Evolutionary conservation across 2,888 invertebrate species (phyloP).

Genomic region (Drosophila rubida): DNA sequence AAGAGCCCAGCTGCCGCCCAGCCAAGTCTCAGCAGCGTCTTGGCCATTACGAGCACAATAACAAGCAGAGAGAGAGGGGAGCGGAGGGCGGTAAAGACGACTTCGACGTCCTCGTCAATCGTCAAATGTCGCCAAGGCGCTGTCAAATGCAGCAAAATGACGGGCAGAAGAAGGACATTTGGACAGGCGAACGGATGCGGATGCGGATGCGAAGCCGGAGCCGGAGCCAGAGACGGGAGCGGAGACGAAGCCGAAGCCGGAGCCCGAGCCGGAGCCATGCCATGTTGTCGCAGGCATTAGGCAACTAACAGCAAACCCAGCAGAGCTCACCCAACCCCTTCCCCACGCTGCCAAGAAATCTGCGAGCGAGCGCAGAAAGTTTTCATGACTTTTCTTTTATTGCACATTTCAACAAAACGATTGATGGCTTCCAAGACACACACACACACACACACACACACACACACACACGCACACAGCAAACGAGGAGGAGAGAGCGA

Average conservation of each 20-base stretch:
- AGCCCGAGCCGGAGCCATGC: conserved; percentile 42
- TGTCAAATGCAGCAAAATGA: conserved; percentile 77
- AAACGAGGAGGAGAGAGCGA: conserved; percentile 5
- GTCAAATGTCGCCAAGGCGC: conserved; percentile 80
- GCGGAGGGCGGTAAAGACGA: conserved; percentile 22
- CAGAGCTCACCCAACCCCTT: conserved; percentile 19
- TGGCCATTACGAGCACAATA: conserved; percentile 68
- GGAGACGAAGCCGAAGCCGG: too few species aligned
- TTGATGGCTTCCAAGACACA: conserved; percentile 83
- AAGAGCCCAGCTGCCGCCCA: neutral
- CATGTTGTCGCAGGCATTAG: conserved; percentile 80
- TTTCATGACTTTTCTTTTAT: conserved; percentile 83
- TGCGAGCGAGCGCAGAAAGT: conserved; percentile 79
- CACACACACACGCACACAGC: conserved; percentile 55
- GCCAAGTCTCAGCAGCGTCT: conserved; percentile 49
- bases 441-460: conserved; percentile 52
- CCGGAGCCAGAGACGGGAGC: conserved; percentile 20
- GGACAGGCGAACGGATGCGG: conserved; percentile 45
- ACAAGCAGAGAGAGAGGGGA: conserved; percentile 31
- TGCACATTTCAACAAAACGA: conserved; percentile 84
- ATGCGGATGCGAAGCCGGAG: conserved; percentile 48
- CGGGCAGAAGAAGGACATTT: conserved; percentile 47
- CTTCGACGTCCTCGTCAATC: conserved; percentile 82
- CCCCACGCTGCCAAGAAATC: conserved; percentile 53
- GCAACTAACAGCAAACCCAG: conserved; percentile 60